These are phyloP conservation scores for Strigamia crassipes DNA, from an alignment of 2,888 invertebrate genomes.

Conservation along the genomic window DNA sequence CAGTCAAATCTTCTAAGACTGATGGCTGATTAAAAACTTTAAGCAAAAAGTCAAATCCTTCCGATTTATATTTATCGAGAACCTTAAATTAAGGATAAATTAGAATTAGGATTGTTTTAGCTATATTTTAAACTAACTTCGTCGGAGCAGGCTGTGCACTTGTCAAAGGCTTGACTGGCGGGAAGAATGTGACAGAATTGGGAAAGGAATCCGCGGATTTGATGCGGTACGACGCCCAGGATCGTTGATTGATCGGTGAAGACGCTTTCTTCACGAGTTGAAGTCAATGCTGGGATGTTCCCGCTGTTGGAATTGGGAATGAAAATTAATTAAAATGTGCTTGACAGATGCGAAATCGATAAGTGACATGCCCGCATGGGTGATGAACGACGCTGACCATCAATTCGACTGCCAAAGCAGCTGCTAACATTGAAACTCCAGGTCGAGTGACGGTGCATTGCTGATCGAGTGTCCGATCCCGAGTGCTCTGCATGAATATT, in stretches of 20 bases:
- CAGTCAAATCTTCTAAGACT: constrained; percentile 84
- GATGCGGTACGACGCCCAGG: constrained; percentile 87
- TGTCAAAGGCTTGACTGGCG: constrained; percentile 80
- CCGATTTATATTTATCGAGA: constrained; percentile 58
- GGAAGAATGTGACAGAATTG: constrained; percentile 81
- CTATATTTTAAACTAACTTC: constrained; percentile 55
- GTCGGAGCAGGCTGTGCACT: constrained; percentile 89
- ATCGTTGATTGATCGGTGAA: constrained; percentile 63
- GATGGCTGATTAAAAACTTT: constrained; percentile 79
- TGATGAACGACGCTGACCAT: constrained; percentile 85
- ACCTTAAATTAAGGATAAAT: constrained; percentile 55
- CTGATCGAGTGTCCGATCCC: constrained; percentile 92
- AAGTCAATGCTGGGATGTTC: constrained; percentile 68
- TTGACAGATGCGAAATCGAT: neutral
- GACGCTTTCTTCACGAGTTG: constrained; percentile 55
- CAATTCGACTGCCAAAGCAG: constrained; percentile 88
- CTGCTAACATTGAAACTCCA: constrained; percentile 87
- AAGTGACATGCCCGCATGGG: constrained; percentile 67
- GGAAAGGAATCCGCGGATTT: constrained; percentile 88
- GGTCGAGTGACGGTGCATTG: constrained; percentile 98
- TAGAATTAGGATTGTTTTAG: neutral
- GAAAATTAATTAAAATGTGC: constrained; percentile 15
- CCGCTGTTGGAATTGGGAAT: constrained; percentile 61
- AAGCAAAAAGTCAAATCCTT: constrained; percentile 73
- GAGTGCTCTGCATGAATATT: constrained; percentile 87